Base-by-base conservation (phyloP, 2,113 vertebrate genomes). In the Cyanoliseus patagonus region DNA sequence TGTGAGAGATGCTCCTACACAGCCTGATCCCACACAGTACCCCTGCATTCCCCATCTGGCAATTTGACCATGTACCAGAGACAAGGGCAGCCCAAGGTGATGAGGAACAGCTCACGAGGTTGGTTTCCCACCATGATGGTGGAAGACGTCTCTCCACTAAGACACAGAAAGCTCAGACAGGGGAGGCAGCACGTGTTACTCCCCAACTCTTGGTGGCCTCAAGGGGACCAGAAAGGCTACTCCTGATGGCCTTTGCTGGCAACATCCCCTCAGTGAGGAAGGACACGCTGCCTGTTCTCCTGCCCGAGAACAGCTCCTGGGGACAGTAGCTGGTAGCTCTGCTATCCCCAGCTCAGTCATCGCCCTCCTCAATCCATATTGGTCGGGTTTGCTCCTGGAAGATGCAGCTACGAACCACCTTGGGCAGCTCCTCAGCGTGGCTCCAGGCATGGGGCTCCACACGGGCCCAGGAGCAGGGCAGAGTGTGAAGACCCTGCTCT, bases 331-430 rank as follows among this genome's bases (percentile, higher is more conserved):
- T 55, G 42, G 16, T 52, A 81, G 72, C 41, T 53, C 66, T 22
- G 69, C 61, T 8, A 33, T 12, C 24, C 16, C 25, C 27, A 47
- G 13, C 22, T 98, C 94, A 97, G 78, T 94, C 72, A 0, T 96
- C 47, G 0, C 77, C 79, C 4, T 96, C 93, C 73, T 98, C 98
- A 2, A 98, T 93, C 98, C 98, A 98, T 91, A 98, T 96, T 0
- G 98, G 97, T 82, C 96, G 97, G 17, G 91, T 94, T 92, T 98
- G 98, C 72, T 98, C 98, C 96, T 98, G 98, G 91, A 98, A 96
- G 92, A 98, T 97, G 68, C 95, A 97, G 28, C 97, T 88, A 1
- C 97, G 98, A 31, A 98, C 97, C 55, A 98, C 97, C 91, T 98
- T 98, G 93, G 97, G 97, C 91, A 98, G 94, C 73, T 98, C 98